Base-by-base conservation (phyloP, 2,888 invertebrate species). In the Lagria hirta region DNA sequence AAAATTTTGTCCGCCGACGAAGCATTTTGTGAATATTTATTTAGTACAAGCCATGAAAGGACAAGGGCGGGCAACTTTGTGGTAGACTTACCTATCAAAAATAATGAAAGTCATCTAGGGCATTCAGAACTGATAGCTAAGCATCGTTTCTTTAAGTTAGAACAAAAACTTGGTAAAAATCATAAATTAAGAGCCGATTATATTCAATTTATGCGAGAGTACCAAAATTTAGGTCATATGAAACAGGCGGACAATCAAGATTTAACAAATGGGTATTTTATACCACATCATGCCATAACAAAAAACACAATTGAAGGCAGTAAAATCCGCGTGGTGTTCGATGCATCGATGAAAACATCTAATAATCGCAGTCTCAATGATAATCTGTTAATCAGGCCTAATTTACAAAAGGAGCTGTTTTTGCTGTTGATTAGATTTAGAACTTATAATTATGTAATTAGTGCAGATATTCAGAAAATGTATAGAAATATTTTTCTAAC, bases 401-500 rank as follows among this genome's bases (percentile, higher is more conserved):
- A 13, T n/a, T 14, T 24, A 10, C 34, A 34, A 29, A 11, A 23
- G 6, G 34, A 28, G 11, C 15, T 34, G 15, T 24, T 34, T 7
- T 2, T 12, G 12, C 12, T 34, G 11, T 23, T 34, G 5, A 3
- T 34, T 1, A 34, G 21, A 23, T 23, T 21, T 8, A 22, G 34
- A 34, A 34, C 12, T 1, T 16, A 34, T 23, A 12, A 11, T 13
- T 23, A 24, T 6, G 23, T 23, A 3, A 12, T 34, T 4, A 11
- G 23, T 4, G 34, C 24, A 1, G 34, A 34, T 13, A 23, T 34
- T 8, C 23, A 34, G 10, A 34, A 34, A 27, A 34, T 34, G 34
- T 34, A 23, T 6, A 22, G 34, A 12, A 22, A 34, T n/a, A 16
- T 34, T n/a, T 23, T 34, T 4, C 13, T 34, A 34, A 27, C 1